Percentiles rank a stretch among this genome's conserved stretches.
phyloP scores from a whole-genome alignment of 2,888 invertebrate species.

The Sceliomorpha sp. region DNA sequence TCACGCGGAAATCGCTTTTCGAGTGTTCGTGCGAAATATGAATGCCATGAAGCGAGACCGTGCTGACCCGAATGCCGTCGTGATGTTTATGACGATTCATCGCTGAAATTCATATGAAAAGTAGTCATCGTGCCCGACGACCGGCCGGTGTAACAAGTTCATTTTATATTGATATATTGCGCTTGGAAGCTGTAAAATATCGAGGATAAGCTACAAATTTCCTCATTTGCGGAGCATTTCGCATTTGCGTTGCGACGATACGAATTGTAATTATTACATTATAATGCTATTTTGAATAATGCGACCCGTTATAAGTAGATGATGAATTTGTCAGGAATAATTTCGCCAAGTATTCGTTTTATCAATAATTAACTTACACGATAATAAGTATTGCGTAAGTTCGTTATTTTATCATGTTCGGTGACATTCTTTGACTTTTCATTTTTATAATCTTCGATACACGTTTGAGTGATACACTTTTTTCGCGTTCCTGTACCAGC shows the following conservation, averaged over 20 bases:
- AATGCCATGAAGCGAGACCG: constrained; percentile 20
- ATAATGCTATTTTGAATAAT: too few species aligned
- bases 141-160: constrained; percentile 37
- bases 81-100: constrained; percentile 39
- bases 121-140: constrained; percentile 21
- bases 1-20: constrained; percentile 52
- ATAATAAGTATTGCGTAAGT: too few species aligned
- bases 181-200: constrained; percentile 30
- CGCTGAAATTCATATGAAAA: constrained; percentile 46
- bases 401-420: too few species aligned
- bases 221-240: constrained; percentile 39
- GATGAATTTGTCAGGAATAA: too few species aligned
- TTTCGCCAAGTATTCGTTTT: too few species aligned
- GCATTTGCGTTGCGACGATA: constrained; percentile 35
- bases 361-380: too few species aligned
- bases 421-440: too few species aligned
- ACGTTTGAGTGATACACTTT: too few species aligned
- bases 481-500: too few species aligned
- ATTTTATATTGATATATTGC: constrained; percentile 46
- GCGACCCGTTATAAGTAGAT: too few species aligned
- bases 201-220: constrained; percentile 24
- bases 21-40: constrained; percentile 41
- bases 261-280: too few species aligned
- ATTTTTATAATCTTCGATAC: too few species aligned
- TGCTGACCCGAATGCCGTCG: constrained; percentile 14